A percentile compares a stretch with the other conserved stretches of the same genome.
phyloP scores from a whole-genome alignment of 2,888 invertebrate genomes.

The Ennomos quercinarius region DNA sequence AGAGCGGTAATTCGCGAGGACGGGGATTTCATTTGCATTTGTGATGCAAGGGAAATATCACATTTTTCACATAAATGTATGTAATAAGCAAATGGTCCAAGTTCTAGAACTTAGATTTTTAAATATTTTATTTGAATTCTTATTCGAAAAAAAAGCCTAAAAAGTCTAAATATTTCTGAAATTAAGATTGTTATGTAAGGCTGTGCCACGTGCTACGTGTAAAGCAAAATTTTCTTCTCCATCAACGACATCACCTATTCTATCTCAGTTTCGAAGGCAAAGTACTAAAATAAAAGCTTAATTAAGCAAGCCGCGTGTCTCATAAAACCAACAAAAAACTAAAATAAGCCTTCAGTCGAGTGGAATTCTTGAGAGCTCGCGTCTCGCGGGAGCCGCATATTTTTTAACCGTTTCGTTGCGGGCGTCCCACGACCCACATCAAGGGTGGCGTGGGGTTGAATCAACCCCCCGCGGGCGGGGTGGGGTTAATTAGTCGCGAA shows the following conservation, averaged over 20 bases:
- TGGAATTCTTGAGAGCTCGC: slow-evolving; percentile 62
- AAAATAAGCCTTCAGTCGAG: slow-evolving; percentile 46
- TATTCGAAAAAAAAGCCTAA: too few relatives aligned
- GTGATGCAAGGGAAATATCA: slow-evolving; percentile 14
- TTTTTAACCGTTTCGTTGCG: slow-evolving; percentile 64
- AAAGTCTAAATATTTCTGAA: too few relatives aligned
- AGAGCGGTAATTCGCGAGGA: slow-evolving; percentile 22
- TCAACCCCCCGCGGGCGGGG: slow-evolving; percentile 45
- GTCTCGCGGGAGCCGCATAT: slow-evolving; percentile 73
- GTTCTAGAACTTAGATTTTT: not conserved
- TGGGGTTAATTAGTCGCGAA: slow-evolving; percentile 83
- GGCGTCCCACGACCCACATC: slow-evolving; percentile 36
- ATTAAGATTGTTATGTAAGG: too few relatives aligned
- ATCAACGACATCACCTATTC: not conserved
- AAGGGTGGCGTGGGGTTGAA: slow-evolving; percentile 43
- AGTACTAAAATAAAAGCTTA: slow-evolving; percentile 31
- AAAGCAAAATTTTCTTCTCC: too few relatives aligned
- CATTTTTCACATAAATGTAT: not conserved
- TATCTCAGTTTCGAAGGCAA: slow-evolving; percentile 8
- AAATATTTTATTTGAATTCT: not conserved
- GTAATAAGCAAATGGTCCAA: not conserved
- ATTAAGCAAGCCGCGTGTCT: slow-evolving; percentile 25
- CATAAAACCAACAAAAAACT: slow-evolving; percentile 23
- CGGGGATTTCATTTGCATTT: slow-evolving; percentile 24
- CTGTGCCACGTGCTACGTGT: too few relatives aligned